These are phyloP conservation scores for Temnothorax longispinosus DNA, from an alignment of 1,140 invertebrate genomes.

Conservation along the genomic window DNA sequence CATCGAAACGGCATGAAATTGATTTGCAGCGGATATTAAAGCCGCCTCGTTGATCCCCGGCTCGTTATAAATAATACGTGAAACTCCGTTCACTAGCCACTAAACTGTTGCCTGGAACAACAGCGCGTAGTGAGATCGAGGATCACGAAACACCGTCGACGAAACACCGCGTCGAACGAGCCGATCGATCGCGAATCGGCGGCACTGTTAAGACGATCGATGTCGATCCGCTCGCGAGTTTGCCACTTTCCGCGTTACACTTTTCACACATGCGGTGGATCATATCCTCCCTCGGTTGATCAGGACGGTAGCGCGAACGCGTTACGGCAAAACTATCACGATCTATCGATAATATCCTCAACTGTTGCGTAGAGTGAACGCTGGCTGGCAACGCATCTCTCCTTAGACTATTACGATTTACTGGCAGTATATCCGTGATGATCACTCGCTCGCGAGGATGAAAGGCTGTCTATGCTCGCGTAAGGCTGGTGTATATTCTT, in stretches of 20 bases:
- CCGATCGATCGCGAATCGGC: conserved; percentile 2
- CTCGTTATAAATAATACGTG: conserved; percentile 23
- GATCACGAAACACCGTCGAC: conserved; percentile 40
- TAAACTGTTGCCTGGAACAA: conserved; percentile 77
- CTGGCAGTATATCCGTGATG: conserved; percentile 11
- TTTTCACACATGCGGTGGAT: not conserved
- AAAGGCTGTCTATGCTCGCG: not conserved
- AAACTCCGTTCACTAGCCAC: conserved; percentile 73
- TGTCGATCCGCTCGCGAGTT: conserved; percentile 11
- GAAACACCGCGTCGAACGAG: not conserved
- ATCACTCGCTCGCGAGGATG: not conserved
- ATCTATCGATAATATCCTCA: not conserved
- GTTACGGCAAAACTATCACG: conserved; percentile 30
- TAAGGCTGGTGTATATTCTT: not conserved
- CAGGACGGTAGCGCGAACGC: not conserved
- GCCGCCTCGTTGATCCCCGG: conserved; percentile 16
- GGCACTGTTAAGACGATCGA: not conserved
- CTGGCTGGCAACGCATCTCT: not conserved
- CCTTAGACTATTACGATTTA: conserved; percentile 12
- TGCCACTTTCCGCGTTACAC: conserved; percentile 30
- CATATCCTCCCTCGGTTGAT: not conserved
- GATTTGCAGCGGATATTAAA: not conserved
- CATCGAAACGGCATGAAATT: conserved; percentile 12
- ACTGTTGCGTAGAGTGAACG: not conserved
- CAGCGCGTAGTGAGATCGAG: conserved; percentile 74